Evolutionary conservation across 2,113 vertebrate species (phyloP).

Genomic region (Antechinus flavipes): DNA sequence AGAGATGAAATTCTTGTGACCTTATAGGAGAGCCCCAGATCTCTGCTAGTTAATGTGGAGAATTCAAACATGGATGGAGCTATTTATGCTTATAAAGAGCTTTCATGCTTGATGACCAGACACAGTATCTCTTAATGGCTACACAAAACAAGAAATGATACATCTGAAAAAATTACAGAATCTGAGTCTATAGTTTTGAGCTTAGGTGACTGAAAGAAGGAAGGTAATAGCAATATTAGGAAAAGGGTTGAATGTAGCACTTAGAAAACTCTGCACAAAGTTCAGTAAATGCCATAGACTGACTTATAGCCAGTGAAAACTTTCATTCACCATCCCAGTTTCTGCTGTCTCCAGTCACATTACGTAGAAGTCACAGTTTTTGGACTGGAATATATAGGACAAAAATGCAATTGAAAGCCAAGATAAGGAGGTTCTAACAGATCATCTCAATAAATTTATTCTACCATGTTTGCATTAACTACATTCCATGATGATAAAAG

Average conservation of each 20-base stretch:
- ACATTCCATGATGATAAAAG: neutral
- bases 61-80: neutral
- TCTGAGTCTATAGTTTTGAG: neutral
- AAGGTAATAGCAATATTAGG: neutral
- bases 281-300: neutral
- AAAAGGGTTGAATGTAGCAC: neutral
- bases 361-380: neutral
- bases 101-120: neutral
- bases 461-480: neutral
- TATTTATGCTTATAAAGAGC: neutral
- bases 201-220: neutral
- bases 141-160: neutral
- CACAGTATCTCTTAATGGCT: neutral
- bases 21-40: neutral
- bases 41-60: neutral
- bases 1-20: neutral
- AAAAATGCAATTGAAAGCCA: neutral
- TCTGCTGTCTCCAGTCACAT: neutral
- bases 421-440: neutral
- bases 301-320: neutral
- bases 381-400: neutral
- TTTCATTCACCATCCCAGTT: neutral
- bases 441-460: neutral
- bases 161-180: neutral
- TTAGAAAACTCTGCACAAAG: neutral